Base-by-base conservation (phyloP, 1,140 invertebrate species). In the Tribolium madens region DNA sequence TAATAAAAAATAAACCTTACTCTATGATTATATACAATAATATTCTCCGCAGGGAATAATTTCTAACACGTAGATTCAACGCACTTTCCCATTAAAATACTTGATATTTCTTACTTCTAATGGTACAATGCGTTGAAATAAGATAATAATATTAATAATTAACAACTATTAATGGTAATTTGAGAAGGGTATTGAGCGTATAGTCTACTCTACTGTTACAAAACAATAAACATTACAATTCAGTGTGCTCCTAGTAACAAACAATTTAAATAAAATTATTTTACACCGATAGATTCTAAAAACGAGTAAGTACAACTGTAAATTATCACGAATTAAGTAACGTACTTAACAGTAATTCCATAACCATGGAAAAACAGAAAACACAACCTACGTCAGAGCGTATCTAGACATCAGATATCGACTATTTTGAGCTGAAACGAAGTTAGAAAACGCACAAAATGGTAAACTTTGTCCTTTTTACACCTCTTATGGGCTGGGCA, bases 401-500 rank as follows among this genome's bases (percentile, higher is more conserved):
- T 42, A 42, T 42, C 36, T 42, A 42, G n/a, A 42, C 36, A 42
- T 42, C 36, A 42, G 36, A 42, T 42, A 42, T 42, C 36, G 36
- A 42, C 36, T 42, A 42, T 42, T 42, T 42, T 42, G 36, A 42
- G 36, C 36, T 42, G 36, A 42, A 42, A 26, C 3, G 21, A 26
- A 42, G 36, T 42, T 10, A n/a, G 36, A 42, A 42, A 42, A 42
- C 36, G 15, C 48, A 50, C 17, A 57, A 26, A 26, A 26, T 3
- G 21, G 21, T 5, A 26, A 57, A 57, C 36, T 17, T 7, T 26
- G 9, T 69, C 7, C 13, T 31, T 47, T n/a, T 52, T 47, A 50
- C n/a, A 33, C 36, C 18, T 77, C 33, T 71, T 86, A 86, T 21
- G 86, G 86, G 77, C 86, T 86, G 68, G 86, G 85, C 81, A 86